Evolutionary conservation across 2,888 invertebrate species (phyloP), one percentile per base, ranked within the genome.

Genomic region (Dolichopus griseipennis): DNA sequence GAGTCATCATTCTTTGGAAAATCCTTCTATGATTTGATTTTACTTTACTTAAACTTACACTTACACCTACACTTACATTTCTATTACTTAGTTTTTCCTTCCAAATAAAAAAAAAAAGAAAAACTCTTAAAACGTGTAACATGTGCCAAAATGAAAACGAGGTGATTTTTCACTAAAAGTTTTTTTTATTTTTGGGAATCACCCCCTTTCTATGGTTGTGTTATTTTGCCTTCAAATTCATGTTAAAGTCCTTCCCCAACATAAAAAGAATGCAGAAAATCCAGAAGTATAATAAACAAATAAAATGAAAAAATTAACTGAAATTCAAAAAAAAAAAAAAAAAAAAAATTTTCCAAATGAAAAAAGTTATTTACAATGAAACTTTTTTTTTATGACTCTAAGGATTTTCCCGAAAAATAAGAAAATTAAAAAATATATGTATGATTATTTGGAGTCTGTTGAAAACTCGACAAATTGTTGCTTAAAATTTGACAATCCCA

Each of bases 1-100:
- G 52, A 52, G 52, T 52, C 52, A 52, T 52, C 52, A 52, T 52
- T 52, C 52, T 52, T 52, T 52, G 18, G 52, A 52, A 52, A 52
- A 52, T 52, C 52, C 52, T 52, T 52, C 52, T 52, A 52, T n/a
- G 52, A 52, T 52, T 52, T 15, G 52, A 52, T 52, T 52, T 52
- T 52, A 18, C 52, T 6, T 41, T 41, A 12, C 8, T 5, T 41
- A 27, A 2, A 37, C 37, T 37, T 37, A 37, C 12, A 37, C 37
- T 37, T 12, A 34, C 34, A 34, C 9, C 34, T 34, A 34, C 9
- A 34, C 9, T 7, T 34, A 34, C 34, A 34, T 43, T 2, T 52
- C 2, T 52, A 18, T 41, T 52, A 15, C 52, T 27, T 27, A 9
- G 15, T 52, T 52, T 27, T 27, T 27, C 27, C 27, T 27, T 5